Evolutionary conservation across 1,140 invertebrate genomes (phyloP).

Genomic region (Drosophila saltans): DNA sequence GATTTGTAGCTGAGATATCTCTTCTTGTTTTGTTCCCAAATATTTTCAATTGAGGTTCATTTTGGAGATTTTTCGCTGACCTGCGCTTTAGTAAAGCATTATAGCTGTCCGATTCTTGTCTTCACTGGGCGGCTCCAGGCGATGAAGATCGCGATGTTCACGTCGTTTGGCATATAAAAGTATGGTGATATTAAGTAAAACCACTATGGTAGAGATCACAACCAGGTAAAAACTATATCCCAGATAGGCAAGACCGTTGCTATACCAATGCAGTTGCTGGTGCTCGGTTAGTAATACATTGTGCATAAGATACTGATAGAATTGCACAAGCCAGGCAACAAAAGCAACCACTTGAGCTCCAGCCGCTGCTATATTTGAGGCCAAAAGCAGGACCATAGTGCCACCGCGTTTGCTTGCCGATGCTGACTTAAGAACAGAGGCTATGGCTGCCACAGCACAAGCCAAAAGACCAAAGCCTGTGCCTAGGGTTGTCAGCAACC

Average conservation of each 20-base stretch:
- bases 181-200: constrained; percentile 72
- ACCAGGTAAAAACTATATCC: constrained; percentile 82
- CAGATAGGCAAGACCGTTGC: constrained; percentile 68
- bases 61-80: constrained; percentile 12
- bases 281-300: constrained; percentile 74
- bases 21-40: constrained; percentile 25
- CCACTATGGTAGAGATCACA: constrained; percentile 69
- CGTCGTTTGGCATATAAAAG: constrained; percentile 64
- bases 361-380: constrained; percentile 72
- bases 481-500: constrained; percentile 75
- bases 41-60: constrained; percentile 55
- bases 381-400: constrained; percentile 74
- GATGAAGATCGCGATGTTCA: constrained; percentile 59
- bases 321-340: constrained; percentile 78
- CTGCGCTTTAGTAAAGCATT: constrained; percentile 73
- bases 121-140: constrained; percentile 64
- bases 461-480: constrained; percentile 74
- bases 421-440: constrained; percentile 75
- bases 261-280: constrained; percentile 73
- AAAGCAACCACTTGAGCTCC: constrained; percentile 75
- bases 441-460: constrained; percentile 77
- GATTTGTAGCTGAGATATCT: constrained; percentile 69
- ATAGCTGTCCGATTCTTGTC: constrained; percentile 77
- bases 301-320: constrained; percentile 75
- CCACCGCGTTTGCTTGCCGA: constrained; percentile 73